phyloP scores from a whole-genome alignment of 2,888 invertebrate genomes.

The Heliconius charithonia region DNA sequence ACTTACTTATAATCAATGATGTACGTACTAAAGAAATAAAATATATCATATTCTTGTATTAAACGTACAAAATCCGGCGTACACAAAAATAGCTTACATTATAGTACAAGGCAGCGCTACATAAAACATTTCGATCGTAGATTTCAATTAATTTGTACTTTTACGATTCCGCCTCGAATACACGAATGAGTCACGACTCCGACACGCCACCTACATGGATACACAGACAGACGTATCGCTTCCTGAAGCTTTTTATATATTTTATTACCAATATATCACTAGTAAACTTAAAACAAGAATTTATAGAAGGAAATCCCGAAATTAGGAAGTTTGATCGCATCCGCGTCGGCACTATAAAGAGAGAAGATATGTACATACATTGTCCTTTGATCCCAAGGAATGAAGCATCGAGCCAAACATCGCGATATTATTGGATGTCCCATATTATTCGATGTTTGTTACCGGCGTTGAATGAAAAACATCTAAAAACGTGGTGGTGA shows the following conservation, averaged over 20 bases:
- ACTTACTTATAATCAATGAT: background rate
- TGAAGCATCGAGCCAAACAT: background rate
- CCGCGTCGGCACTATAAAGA: conserved; percentile 27
- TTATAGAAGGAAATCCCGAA: conserved; percentile 20
- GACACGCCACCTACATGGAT: conserved; percentile 6
- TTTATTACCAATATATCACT: conserved; percentile 27
- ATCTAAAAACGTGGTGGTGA: conserved; percentile 6
- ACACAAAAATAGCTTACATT: conserved; percentile 21
- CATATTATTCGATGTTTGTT: conserved; percentile 7
- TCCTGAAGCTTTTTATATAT: conserved; percentile 19
- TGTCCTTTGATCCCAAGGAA: conserved; percentile 18
- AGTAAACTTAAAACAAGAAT: conserved; percentile 11
- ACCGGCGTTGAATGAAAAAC: conserved; percentile 7
- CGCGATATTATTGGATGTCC: conserved; percentile 31
- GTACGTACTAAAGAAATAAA: background rate
- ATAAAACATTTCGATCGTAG: conserved; percentile 26
- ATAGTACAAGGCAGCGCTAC: conserved; percentile 13
- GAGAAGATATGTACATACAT: conserved; percentile 1
- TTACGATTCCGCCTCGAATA: conserved; percentile 22
- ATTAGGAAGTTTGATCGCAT: conserved; percentile 22
- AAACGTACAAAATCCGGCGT: background rate
- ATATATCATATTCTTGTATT: background rate
- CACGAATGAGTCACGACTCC: conserved; percentile 21
- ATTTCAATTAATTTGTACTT: conserved; percentile 25
- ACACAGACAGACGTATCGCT: conserved; percentile 23